Evolutionary conservation across 2,888 invertebrate genomes (phyloP).

Genomic region (Exocentrus adspersus): DNA sequence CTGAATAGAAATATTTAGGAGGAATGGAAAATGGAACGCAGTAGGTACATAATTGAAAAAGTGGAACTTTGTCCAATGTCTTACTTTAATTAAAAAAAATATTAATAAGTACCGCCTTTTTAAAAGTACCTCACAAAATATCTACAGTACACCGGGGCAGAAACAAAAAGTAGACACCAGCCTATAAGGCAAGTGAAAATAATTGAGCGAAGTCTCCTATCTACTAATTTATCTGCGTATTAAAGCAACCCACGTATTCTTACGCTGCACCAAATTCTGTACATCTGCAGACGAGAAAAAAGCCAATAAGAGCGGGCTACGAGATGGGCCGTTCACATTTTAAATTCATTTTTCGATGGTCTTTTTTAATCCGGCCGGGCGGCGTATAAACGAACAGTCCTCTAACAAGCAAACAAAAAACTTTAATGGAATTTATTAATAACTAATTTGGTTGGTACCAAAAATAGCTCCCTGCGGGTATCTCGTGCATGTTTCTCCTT

Average conservation of each 20-base stretch:
- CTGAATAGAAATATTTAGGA: too few relatives aligned
- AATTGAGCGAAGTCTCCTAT: background rate
- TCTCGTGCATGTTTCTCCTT: conserved; percentile 13
- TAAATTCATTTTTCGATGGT: conserved; percentile 35
- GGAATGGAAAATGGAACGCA: too few relatives aligned
- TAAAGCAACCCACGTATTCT: conserved; percentile 30
- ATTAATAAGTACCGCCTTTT: too few relatives aligned
- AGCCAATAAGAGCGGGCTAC: conserved; percentile 31
- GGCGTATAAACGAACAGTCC: conserved; percentile 31
- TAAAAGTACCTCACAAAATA: too few relatives aligned
- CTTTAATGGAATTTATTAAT: conserved; percentile 27
- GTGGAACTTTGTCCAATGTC: too few relatives aligned
- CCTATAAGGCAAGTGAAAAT: background rate
- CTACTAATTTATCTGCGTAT: background rate
- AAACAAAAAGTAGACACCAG: too few relatives aligned
- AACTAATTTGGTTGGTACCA: conserved; percentile 25
- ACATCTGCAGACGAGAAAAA: conserved; percentile 32
- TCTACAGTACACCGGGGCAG: too few relatives aligned
- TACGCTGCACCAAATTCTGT: conserved; percentile 34
- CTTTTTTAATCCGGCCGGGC: conserved; percentile 31
- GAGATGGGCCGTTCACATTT: conserved; percentile 37
- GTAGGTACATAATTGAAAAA: too few relatives aligned
- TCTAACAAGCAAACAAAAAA: conserved; percentile 27
- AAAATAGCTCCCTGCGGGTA: conserved; percentile 15
- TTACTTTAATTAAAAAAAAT: too few relatives aligned